Evolutionary conservation across 2,797 vertebrate genomes (phyloP).

Genomic region (Catamblyrhynchus diadema): DNA sequence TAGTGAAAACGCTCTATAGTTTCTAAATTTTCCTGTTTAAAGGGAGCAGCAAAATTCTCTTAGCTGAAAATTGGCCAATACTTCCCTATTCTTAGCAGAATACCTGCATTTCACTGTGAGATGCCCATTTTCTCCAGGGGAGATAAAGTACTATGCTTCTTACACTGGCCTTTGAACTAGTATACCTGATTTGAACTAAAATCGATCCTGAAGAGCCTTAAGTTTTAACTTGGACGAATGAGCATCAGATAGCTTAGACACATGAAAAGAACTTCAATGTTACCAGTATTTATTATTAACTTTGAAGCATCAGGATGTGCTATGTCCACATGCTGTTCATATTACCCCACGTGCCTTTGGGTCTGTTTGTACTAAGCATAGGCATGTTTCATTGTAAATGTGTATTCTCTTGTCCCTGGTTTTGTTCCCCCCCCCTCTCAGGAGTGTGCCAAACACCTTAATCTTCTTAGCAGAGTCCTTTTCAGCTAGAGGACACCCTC

Average conservation of each 20-base stretch:
- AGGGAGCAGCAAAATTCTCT: background rate
- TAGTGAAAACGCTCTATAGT: background rate
- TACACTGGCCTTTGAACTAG: background rate
- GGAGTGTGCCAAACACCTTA: accelerated
- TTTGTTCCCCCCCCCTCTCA: background rate
- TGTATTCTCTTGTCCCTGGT: background rate
- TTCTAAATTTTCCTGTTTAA: background rate
- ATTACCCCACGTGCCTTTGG: accelerated
- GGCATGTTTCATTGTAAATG: background rate
- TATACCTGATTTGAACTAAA: background rate
- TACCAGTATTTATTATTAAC: no score
- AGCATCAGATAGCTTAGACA: background rate
- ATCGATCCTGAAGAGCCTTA: background rate
- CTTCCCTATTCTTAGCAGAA: background rate
- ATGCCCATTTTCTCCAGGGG: background rate
- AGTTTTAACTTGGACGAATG: background rate
- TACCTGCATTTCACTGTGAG: background rate
- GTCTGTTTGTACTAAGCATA: background rate
- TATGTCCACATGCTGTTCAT: background rate
- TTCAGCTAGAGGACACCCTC: background rate
- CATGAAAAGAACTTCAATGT: background rate
- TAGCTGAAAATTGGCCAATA: background rate
- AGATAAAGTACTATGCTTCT: background rate
- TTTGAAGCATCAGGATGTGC: background rate
- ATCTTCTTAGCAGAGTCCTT: background rate